Percentiles rank a stretch among this genome's conserved stretches.
phyloP scores from a whole-genome alignment of 1,140 invertebrate species.

The Pseudomyrmex dendroicus region DNA sequence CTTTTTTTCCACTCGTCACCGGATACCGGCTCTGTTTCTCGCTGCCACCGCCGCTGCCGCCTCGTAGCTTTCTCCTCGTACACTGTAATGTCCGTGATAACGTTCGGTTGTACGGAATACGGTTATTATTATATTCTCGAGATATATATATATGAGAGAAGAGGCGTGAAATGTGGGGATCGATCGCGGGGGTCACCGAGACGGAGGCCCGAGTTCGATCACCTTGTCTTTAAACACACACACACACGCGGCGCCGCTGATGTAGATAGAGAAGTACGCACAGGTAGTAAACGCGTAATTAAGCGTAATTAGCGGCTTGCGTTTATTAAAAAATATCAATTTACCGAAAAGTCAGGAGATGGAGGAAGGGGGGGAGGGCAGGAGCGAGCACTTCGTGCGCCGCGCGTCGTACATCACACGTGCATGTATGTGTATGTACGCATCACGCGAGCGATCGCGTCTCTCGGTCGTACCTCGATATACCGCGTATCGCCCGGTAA shows the following conservation, averaged over 20 bases:
- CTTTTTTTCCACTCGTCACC: constrained; percentile 48
- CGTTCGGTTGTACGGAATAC: constrained; percentile 1
- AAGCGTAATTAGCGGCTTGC: constrained; percentile 42
- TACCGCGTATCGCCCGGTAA: constrained; percentile 30
- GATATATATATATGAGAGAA: constrained; percentile 2
- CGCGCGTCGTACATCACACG: background rate
- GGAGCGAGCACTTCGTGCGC: background rate
- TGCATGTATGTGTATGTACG: background rate
- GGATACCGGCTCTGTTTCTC: background rate
- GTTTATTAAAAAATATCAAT: constrained; percentile 60
- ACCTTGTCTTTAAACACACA: constrained; percentile 24
- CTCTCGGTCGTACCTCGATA: background rate
- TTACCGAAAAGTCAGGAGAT: constrained; percentile 23
- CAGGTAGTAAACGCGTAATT: constrained; percentile 51
- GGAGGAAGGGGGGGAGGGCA: too few species aligned
- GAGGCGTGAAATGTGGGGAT: constrained; percentile 49
- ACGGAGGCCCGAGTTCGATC: constrained; percentile 42
- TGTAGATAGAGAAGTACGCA: constrained; percentile 27
- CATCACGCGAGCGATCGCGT: constrained; percentile 5
- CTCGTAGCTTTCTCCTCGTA: constrained; percentile 20
- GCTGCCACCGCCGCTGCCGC: constrained; percentile 55
- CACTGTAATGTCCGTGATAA: constrained; percentile 59
- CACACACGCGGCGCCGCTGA: background rate
- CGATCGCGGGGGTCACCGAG: constrained; percentile 37
- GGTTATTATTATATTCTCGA: constrained; percentile 57